These are phyloP conservation scores for Acanthosoma haemorrhoidale DNA, from an alignment of 2,888 invertebrate species.

Conservation along the genomic window DNA sequence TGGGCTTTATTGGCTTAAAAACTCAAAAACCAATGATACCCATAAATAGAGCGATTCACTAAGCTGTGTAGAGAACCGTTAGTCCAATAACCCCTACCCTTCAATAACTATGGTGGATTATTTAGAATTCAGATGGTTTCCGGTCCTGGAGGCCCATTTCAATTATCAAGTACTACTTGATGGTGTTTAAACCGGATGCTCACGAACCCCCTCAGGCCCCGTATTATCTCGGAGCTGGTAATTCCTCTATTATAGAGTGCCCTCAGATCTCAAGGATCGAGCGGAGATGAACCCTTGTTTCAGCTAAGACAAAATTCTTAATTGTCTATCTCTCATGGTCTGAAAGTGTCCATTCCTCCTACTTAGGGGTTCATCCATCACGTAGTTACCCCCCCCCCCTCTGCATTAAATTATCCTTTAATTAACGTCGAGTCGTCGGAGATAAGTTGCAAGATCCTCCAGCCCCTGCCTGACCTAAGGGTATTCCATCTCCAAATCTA, in stretches of 20 bases:
- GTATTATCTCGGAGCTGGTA: neutral
- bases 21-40: too few species aligned
- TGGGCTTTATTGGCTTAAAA: too few species aligned
- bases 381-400: neutral
- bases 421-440: constrained; percentile 5
- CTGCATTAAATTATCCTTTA: constrained; percentile 11
- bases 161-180: too few species aligned
- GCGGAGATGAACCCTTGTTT: neutral
- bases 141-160: too few species aligned
- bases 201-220: too few species aligned
- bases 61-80: too few species aligned
- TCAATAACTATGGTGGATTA: too few species aligned
- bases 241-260: neutral
- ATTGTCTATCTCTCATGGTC: constrained; percentile 1
- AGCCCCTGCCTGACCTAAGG: neutral
- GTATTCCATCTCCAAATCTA: neutral
- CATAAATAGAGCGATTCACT: too few species aligned
- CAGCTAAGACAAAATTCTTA: neutral
- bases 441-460: constrained; percentile 4
- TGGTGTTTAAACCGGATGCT: too few species aligned
- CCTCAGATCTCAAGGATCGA: neutral
- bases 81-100: too few species aligned
- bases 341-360: constrained; percentile 6
- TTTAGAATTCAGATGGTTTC: too few species aligned
- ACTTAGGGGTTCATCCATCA: constrained; percentile 13